Evolutionary conservation across 2,888 invertebrate genomes (phyloP), one percentile per base, ranked within the genome.

Genomic region (Microdon myrmicae): DNA sequence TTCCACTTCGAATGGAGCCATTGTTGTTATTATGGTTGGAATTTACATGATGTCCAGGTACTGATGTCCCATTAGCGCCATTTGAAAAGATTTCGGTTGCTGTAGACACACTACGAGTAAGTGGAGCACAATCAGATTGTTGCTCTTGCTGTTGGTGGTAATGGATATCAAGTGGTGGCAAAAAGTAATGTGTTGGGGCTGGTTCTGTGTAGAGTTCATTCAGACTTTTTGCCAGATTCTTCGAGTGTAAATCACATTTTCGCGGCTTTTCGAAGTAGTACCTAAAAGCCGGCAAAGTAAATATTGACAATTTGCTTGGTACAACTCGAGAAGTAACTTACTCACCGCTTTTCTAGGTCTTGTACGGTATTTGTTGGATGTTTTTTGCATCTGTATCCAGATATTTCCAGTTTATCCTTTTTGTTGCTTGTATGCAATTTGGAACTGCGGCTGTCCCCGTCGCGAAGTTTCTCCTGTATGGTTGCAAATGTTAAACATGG

Each of bases 61-160:
- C 47, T 22, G 49, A 37, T 55, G 45, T 64, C 45, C 48, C 67
- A 55, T 68, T 71, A 53, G 56, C 67, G 44, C 59, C 54, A 17
- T 67, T 68, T 13, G 72, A 69, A 39, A 71, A 79, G 39, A 79
- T 75, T 22, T 79, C 80, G 4, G 80, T 80, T 25, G 79, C 73
- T 13, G 79, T 79, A 31, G 79, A 80, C 10, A 79, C 75, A 59
- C 78, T 79, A 10, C 79, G 76, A 9, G 78, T 80, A 28, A 79
- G 67, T 3, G 79, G 78, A 55, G 1, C 49, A 26, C 31, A 56
- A 16, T 64, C 61, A 26, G 32, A 12, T 61, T 66, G 45, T 67
- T 59, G 31, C 41, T 48, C 19, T 25, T 16, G 49, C 38, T 14
- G 64, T 55, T 38, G 55, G 45, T n/a, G 69, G 68, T 3, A 71